Evolutionary conservation across 2,888 invertebrate genomes (phyloP).

Genomic region (Augochlorella aurata): DNA sequence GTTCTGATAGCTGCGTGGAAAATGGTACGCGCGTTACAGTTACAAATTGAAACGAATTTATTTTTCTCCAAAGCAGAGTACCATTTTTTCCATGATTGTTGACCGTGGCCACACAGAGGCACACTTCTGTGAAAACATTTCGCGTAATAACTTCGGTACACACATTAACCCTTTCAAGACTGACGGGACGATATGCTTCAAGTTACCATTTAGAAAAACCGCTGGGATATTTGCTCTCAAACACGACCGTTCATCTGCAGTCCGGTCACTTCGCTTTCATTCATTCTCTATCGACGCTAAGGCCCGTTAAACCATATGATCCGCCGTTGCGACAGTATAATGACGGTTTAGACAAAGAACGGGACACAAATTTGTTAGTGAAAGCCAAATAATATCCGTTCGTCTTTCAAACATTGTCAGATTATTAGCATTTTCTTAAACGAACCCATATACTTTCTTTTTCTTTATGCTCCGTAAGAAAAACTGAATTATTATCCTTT

Average conservation of each 20-base stretch:
- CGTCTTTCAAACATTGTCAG: no score
- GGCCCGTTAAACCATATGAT: background rate
- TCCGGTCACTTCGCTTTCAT: background rate
- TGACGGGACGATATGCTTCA: background rate
- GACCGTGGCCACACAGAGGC: constrained; percentile 4
- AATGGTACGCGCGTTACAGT: background rate
- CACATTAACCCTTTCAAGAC: constrained; percentile 16
- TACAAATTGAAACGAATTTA: constrained; percentile 2
- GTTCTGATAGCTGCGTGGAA: background rate
- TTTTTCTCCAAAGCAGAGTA: constrained; percentile 1
- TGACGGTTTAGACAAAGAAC: background rate
- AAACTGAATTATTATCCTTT: no score
- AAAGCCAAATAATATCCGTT: no score
- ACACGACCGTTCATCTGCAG: background rate
- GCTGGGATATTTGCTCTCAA: background rate
- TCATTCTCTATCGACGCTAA: background rate
- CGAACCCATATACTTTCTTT: no score
- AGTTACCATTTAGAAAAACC: background rate
- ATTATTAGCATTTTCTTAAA: no score
- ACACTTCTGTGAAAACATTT: constrained; percentile 15
- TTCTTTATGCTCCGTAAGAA: no score
- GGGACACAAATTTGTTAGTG: no score
- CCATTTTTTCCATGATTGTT: background rate
- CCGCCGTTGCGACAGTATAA: background rate
- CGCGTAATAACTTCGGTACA: constrained; percentile 13